These are phyloP conservation scores for Amblyjoppa proteus DNA, from an alignment of 2,888 invertebrate species.

Conservation along the genomic window DNA sequence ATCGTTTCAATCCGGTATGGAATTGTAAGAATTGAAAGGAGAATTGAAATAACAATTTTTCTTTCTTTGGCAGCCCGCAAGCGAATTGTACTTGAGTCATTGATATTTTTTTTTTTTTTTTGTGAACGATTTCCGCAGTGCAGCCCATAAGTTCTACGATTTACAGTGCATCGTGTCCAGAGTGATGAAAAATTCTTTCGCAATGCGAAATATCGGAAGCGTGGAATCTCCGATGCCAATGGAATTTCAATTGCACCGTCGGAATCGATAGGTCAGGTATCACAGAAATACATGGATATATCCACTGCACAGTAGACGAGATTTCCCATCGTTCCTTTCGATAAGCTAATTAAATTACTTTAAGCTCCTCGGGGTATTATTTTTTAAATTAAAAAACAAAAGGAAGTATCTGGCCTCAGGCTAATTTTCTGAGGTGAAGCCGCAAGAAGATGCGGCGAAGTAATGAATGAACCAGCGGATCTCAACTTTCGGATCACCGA, in stretches of 20 bases:
- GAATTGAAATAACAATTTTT: too few species aligned
- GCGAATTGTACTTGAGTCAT: too few species aligned
- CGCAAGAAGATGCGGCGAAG: not conserved
- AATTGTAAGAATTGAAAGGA: too few species aligned
- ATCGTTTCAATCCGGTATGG: too few species aligned
- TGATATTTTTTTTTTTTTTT: too few species aligned
- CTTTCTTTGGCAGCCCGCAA: too few species aligned
- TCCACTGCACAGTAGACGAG: not conserved
- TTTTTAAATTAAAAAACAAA: not conserved
- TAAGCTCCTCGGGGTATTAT: not conserved
- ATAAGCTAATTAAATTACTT: constrained; percentile 38
- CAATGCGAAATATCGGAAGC: constrained; percentile 32
- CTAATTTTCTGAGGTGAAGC: not conserved
- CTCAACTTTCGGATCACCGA: not conserved
- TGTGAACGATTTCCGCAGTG: not conserved
- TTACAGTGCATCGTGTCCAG: constrained; percentile 14
- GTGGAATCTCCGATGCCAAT: constrained; percentile 43
- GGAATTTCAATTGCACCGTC: constrained; percentile 56
- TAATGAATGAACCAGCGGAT: not conserved
- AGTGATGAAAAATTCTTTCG: constrained; percentile 66
- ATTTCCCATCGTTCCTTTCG: not conserved
- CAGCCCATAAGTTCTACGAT: constrained; percentile 8
- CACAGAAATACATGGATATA: constrained; percentile 7
- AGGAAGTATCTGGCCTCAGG: not conserved
- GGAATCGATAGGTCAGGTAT: constrained; percentile 29